A percentile compares a stretch with the other conserved stretches of the same genome.
Evolutionary conservation across 2,797 vertebrate species (phyloP).

Genomic region (Coregonus suidteri): DNA sequence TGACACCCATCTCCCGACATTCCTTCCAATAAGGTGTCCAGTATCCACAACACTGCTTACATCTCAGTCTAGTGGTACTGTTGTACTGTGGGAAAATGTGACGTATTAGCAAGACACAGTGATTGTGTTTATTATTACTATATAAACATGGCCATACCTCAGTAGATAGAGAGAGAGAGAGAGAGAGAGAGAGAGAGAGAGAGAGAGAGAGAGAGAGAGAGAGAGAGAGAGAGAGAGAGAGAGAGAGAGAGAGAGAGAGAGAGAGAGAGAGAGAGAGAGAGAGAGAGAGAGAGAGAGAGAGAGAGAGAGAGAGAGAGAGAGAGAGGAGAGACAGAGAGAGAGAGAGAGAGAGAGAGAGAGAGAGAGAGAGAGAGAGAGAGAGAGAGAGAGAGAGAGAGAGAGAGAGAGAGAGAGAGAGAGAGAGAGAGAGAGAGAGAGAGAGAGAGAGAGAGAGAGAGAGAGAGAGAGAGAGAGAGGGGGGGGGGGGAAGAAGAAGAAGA

Average conservation of each 20-base stretch:
- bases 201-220: neutral
- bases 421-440: too few relatives aligned
- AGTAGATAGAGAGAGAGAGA: neutral
- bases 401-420: too few relatives aligned
- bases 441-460: too few relatives aligned
- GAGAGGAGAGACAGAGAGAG: neutral
- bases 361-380: neutral
- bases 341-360: neutral
- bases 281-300: neutral
- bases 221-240: neutral
- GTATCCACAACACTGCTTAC: neutral
- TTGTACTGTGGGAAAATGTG: neutral
- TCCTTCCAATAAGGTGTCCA: too few relatives aligned
- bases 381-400: neutral
- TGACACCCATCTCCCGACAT: too few relatives aligned
- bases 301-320: neutral
- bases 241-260: neutral
- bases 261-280: neutral
- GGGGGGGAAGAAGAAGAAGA: neutral
- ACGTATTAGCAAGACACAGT: neutral
- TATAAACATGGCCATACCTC: conserved; percentile 2
- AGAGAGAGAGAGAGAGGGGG: too few relatives aligned
- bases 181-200: neutral
- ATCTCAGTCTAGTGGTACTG: neutral
- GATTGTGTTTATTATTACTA: neutral